These are phyloP conservation scores for Fulica atra DNA, from an alignment of 2,113 vertebrate species.

Conservation along the genomic window DNA sequence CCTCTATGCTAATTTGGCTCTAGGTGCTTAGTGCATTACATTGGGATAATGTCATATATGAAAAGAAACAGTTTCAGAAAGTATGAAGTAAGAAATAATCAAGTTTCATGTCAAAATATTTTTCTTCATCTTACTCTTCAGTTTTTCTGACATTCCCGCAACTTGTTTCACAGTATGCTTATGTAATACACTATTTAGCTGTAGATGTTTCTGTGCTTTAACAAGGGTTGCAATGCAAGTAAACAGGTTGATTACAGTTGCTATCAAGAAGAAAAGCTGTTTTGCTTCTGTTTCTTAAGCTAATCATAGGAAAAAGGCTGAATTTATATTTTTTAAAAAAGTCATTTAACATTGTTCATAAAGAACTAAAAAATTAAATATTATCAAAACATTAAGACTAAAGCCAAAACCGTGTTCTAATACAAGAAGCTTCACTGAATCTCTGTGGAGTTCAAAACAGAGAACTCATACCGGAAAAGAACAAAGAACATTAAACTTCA, in stretches of 20 bases:
- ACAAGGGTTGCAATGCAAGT: not conserved
- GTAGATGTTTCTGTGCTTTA: not conserved
- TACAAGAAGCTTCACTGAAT: not conserved
- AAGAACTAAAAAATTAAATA: not conserved
- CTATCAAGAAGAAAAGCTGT: not conserved
- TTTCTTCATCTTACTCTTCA: not conserved
- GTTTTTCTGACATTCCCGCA: not conserved
- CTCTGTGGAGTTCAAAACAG: not conserved
- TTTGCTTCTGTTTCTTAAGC: not conserved
- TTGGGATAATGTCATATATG: not conserved
- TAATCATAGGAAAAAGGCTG: not conserved
- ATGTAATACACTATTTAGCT: not conserved
- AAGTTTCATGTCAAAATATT: not conserved
- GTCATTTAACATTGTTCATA: not conserved
- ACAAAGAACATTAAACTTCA: not conserved
- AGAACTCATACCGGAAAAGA: not conserved
- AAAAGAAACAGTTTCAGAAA: not conserved
- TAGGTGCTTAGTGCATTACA: not conserved
- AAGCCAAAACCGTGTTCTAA: not conserved
- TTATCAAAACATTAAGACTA: not conserved
- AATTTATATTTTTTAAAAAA: not conserved
- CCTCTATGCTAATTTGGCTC: not conserved
- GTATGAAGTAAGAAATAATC: not conserved
- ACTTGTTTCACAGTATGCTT: not conserved
- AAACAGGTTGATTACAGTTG: not conserved